Percentiles rank a stretch among this genome's conserved stretches.
Conservation (phyloP, 2,113 vertebrate species). For the Channa maculata region DNA sequence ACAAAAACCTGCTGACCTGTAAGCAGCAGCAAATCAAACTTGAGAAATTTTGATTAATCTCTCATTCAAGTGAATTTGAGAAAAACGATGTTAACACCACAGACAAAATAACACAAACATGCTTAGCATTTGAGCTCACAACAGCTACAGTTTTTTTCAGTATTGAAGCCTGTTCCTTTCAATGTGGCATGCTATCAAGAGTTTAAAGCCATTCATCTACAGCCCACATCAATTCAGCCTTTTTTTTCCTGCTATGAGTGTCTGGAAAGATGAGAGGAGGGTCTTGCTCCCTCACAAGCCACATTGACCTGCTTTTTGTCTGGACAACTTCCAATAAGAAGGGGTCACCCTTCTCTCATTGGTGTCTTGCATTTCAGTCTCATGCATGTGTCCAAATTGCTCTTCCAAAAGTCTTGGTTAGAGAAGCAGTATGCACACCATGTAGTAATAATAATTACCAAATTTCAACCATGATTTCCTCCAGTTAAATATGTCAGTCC, state of each 20-base stretch:
- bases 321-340: conserved; percentile 30
- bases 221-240: conserved; percentile 22
- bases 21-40: too few relatives aligned
- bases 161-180: conserved; percentile 24
- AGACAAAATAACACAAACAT: conserved; percentile 12
- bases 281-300: conserved; percentile 45
- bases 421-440: too few relatives aligned
- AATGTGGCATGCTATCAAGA: conserved; percentile 33
- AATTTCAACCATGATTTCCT: background rate
- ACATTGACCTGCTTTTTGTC: conserved; percentile 47
- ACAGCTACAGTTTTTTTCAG: background rate
- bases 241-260: conserved; percentile 18
- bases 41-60: too few relatives aligned
- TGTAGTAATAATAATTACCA: background rate
- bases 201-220: conserved; percentile 44
- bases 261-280: conserved; percentile 46
- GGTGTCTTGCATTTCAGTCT: background rate
- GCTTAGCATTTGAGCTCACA: background rate
- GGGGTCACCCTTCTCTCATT: conserved; percentile 30
- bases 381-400: conserved; percentile 6
- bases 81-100: background rate
- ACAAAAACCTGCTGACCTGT: too few relatives aligned
- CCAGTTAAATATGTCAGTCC: background rate
- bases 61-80: too few relatives aligned
- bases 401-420: too few relatives aligned